A percentile compares a stretch with the other conserved stretches of the same genome.
Conservation (phyloP, 1,140 invertebrate genomes). For the Hypothenemus hampei region DNA sequence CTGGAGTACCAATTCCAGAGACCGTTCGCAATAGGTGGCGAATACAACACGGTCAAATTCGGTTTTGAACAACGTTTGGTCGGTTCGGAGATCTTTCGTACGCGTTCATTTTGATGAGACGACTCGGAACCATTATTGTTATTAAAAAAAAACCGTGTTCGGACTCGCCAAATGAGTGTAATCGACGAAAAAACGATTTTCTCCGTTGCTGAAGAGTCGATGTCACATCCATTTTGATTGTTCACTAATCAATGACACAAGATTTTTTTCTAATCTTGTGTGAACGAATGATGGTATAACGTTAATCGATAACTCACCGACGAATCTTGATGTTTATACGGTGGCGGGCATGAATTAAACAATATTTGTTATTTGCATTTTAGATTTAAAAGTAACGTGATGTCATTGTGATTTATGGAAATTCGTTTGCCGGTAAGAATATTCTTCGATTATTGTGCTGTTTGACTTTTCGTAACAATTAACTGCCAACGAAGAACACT, state of each 20-base stretch:
- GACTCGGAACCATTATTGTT: background rate
- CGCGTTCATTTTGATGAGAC: background rate
- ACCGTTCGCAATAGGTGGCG: conserved; percentile 41
- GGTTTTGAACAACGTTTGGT: background rate
- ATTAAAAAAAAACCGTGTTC: background rate
- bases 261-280: no score
- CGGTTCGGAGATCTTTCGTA: conserved; percentile 18
- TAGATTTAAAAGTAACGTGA: background rate
- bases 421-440: background rate
- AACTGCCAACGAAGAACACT: no score
- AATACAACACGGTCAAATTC: conserved; percentile 39
- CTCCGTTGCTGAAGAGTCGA: conserved; percentile 1
- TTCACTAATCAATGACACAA: background rate
- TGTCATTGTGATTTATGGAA: background rate
- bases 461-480: no score
- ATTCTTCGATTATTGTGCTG: no score
- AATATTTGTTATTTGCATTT: background rate
- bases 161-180: conserved; percentile 11
- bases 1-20: conserved; percentile 49
- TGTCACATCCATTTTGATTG: conserved; percentile 2
- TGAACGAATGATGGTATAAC: no score
- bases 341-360: no score
- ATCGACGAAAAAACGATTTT: conserved; percentile 5
- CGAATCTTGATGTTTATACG: no score
- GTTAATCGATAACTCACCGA: no score